A percentile compares a stretch with the other conserved stretches of the same genome.
Evolutionary conservation across 2,888 invertebrate genomes (phyloP).

Genomic region (Hydrotaea cyrtoneurina): DNA sequence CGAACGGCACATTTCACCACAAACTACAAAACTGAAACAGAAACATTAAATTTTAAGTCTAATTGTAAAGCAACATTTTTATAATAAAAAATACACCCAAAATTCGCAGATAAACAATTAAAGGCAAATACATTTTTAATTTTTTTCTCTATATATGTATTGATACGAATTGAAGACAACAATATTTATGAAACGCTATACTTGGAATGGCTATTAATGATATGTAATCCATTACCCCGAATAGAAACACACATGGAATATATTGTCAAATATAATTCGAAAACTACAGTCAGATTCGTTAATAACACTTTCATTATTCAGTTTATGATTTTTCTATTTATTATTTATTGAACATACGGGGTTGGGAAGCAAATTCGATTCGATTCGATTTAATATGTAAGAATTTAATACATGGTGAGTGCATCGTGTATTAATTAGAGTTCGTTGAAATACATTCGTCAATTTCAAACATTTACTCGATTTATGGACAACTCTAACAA

Average conservation of each 20-base stretch:
- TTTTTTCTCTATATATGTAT: not conserved
- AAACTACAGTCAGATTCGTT: not conserved
- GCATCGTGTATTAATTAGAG: not conserved
- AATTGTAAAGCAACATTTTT: conserved; percentile 24
- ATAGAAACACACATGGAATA: not conserved
- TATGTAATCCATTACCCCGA: not conserved
- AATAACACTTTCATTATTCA: not conserved
- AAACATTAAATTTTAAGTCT: not conserved
- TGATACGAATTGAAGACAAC: not conserved
- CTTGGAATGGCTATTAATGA: not conserved
- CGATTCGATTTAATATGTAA: not conserved
- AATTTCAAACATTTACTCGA: too few relatives aligned
- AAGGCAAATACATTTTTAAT: conserved; percentile 20
- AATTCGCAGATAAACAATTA: conserved; percentile 20
- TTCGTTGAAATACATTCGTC: too few relatives aligned
- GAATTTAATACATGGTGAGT: not conserved
- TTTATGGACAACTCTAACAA: too few relatives aligned
- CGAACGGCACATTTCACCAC: conserved; percentile 30
- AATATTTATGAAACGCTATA: not conserved
- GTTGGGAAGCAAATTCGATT: not conserved
- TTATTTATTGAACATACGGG: not conserved
- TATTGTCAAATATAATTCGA: not conserved
- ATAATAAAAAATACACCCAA: not conserved
- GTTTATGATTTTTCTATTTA: not conserved
- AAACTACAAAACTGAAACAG: not conserved